Base-by-base conservation (phyloP, 1,140 invertebrate genomes). In the Geopemphigus sp. region DNA sequence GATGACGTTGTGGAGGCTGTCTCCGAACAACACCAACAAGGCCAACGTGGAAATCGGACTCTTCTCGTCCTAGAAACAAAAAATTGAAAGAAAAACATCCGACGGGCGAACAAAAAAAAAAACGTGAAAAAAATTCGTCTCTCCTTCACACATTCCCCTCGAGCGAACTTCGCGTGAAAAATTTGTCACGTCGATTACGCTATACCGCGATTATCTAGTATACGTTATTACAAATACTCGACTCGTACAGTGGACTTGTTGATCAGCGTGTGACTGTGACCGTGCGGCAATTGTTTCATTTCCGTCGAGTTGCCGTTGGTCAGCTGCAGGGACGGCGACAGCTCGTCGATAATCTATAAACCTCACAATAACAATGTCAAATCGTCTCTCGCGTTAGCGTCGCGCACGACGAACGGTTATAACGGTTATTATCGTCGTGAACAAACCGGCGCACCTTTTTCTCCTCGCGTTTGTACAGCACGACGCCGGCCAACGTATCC, bases 1-100 rank as follows among this genome's bases (percentile, higher is more conserved):
- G n/a, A 91, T 91, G 80, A 94, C 88, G 84, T 94, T 94, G 83
- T 94, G 93, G 45, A 95, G 84, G 1, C 91, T 91, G 85, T 95
- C 93, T 3, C 93, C 93, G 57, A 93, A 88, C 66, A 95, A 89
- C 15, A 95, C 91, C 90, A 94, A 93, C 82, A 91, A 90, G 0
- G 92, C 92, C 1, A 92, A 89, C 2, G 91, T 88, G 61, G 80
- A 76, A 24, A 82, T 32, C 12, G 68, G 53, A 5, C 22, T 29
- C 0, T n/a, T 53, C 8, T 80, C 80, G 19, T 72, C 54, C 56
- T 74, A 53, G 17, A 53, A 3, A 32, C 15, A 82, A 1, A 64
- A 59, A 59, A 3, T 10, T 24, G 22, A 39, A 39, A 3, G 8
- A 39, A 39, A 39, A 8, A 39, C 3, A 8, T 8, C 32, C 32